Conservation (phyloP, 2,797 vertebrate genomes). For the Coilia nasus region DNA sequence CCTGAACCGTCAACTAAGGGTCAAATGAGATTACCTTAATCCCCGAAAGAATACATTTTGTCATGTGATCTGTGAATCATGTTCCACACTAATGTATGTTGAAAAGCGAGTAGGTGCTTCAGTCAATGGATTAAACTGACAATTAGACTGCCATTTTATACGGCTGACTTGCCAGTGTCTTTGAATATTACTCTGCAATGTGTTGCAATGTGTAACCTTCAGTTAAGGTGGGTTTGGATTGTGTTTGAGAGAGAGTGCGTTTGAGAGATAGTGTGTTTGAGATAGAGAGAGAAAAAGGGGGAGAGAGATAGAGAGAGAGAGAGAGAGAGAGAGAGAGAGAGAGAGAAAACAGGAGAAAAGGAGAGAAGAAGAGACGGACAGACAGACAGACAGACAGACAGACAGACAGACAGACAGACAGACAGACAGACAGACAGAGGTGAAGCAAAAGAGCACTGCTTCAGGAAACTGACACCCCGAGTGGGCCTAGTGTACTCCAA, state of each 20-base stretch:
- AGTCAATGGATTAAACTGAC: neutral
- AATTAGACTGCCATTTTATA: neutral
- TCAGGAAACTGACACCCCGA: neutral
- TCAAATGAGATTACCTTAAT: constrained; percentile 13
- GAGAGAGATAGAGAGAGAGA: neutral
- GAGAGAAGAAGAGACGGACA: too few species aligned
- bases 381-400: too few species aligned
- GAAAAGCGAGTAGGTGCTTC: neutral
- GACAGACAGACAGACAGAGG: neutral
- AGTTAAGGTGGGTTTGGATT: neutral
- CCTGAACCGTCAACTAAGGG: neutral
- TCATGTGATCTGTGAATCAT: neutral
- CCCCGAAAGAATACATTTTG: neutral
- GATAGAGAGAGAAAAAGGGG: neutral
- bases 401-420: too few species aligned
- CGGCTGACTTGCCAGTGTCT: neutral
- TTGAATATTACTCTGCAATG: neutral
- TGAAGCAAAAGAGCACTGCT: neutral
- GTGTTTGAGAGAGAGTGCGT: too few species aligned
- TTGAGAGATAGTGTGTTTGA: too few species aligned
- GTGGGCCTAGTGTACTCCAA: neutral
- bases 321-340: too few species aligned
- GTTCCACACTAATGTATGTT: neutral
- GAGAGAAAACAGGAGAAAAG: too few species aligned
- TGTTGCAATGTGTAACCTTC: neutral